These are phyloP conservation scores for Serripes groenlandicus DNA, from an alignment of 2,888 invertebrate genomes.

Conservation along the genomic window DNA sequence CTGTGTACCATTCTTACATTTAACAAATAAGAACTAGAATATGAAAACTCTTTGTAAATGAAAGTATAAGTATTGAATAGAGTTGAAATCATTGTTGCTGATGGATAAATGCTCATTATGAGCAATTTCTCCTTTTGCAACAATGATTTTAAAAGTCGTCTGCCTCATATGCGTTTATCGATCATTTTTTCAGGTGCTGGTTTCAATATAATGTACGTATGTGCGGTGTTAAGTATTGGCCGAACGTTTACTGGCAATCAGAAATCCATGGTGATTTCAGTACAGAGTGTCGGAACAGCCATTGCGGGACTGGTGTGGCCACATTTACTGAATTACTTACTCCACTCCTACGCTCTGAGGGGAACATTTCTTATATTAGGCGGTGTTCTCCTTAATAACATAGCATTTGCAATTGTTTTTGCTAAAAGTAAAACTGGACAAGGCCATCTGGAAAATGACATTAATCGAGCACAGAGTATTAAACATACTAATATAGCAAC, in stretches of 20 bases:
- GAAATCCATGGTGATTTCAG: background rate
- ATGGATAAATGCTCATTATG: too few relatives aligned
- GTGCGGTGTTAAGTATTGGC: background rate
- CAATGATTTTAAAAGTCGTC: too few relatives aligned
- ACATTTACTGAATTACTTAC: background rate
- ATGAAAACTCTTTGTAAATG: too few relatives aligned
- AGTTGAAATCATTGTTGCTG: too few relatives aligned
- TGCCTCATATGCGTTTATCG: too few relatives aligned
- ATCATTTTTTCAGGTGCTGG: conserved; percentile 14
- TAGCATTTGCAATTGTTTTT: background rate
- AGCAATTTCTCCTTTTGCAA: too few relatives aligned
- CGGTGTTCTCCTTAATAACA: background rate
- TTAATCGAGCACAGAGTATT: background rate
- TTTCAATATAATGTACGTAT: background rate
- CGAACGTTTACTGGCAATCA: background rate
- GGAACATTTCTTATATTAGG: conserved; percentile 15
- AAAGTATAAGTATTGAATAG: too few relatives aligned
- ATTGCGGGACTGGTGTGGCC: conserved; percentile 6
- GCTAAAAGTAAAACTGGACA: background rate
- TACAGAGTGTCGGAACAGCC: background rate
- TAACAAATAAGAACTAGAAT: too few relatives aligned
- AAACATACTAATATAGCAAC: background rate
- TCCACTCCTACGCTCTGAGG: background rate
- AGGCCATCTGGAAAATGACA: background rate
- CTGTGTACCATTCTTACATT: too few relatives aligned